Evolutionary conservation across 2,797 vertebrate species (phyloP).

Genomic region (Catamblyrhynchus diadema): DNA sequence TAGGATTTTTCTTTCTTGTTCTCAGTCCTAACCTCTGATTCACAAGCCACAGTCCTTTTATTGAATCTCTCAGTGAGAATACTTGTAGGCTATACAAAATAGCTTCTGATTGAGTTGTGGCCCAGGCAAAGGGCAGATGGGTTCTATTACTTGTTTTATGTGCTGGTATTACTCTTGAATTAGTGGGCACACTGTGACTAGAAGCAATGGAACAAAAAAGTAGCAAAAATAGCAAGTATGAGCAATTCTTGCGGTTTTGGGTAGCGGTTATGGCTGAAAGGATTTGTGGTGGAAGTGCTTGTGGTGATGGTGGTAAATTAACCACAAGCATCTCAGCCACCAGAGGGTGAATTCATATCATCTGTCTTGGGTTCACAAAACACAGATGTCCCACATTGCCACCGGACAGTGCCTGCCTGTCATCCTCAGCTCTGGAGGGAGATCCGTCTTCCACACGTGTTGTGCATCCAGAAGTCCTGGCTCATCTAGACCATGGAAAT

Average conservation of each 20-base stretch:
- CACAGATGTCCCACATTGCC: neutral
- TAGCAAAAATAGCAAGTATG: neutral
- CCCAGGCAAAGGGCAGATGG: neutral
- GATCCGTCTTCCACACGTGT: accelerated
- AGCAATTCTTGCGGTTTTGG: neutral
- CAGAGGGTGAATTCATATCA: neutral
- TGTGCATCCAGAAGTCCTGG: neutral
- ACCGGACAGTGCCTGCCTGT: neutral
- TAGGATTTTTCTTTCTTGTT: neutral
- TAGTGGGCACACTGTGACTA: neutral
- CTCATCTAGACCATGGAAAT: neutral
- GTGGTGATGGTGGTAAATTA: neutral
- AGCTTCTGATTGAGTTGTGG: neutral
- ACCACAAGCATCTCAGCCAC: neutral
- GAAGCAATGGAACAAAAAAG: neutral
- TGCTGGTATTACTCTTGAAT: neutral
- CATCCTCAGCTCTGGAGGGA: accelerated
- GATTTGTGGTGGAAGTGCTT: neutral
- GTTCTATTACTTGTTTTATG: neutral
- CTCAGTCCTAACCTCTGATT: neutral
- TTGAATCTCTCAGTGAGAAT: neutral
- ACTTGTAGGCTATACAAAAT: neutral
- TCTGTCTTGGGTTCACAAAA: neutral
- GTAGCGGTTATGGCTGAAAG: neutral
- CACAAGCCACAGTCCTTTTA: neutral